phyloP scores from a whole-genome alignment of 2,888 invertebrate genomes.

The Ephialtes manifestator region DNA sequence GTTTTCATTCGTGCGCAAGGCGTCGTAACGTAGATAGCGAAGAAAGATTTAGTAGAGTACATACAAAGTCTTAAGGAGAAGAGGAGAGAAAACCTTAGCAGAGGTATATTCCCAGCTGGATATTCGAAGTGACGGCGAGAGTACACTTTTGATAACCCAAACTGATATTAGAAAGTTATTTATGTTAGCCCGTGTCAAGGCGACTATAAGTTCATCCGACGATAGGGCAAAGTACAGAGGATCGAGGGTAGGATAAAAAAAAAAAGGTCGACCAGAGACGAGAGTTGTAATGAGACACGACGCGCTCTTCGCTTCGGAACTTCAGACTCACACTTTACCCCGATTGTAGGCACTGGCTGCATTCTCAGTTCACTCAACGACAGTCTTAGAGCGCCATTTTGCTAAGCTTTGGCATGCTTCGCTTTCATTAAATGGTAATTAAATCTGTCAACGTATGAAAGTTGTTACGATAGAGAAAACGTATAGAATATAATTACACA shows the following conservation, averaged over 20 bases:
- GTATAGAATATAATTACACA: too few species aligned
- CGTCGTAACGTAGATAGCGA: constrained; percentile 1
- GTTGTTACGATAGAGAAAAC: too few species aligned
- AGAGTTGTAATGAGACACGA: constrained; percentile 4
- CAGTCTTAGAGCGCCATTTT: too few species aligned
- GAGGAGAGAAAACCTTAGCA: constrained; percentile 12
- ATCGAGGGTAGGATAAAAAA: not conserved
- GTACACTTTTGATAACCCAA: constrained; percentile 60
- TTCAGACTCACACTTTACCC: constrained; percentile 3
- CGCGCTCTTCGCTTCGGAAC: constrained; percentile 1
- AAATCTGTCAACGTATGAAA: not conserved
- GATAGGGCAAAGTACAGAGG: not conserved
- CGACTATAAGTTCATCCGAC: not conserved
- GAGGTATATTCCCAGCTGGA: constrained; percentile 20
- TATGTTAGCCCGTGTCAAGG: not conserved
- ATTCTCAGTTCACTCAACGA: not conserved
- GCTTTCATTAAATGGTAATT: not conserved
- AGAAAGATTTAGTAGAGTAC: not conserved
- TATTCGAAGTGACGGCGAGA: constrained; percentile 53
- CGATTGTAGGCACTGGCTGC: not conserved
- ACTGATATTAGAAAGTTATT: constrained; percentile 24
- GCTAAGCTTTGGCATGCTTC: not conserved
- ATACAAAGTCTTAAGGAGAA: not conserved
- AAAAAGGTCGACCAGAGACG: not conserved
- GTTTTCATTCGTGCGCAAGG: not conserved